These are phyloP conservation scores for Eurytoma californica DNA, from an alignment of 2,888 invertebrate genomes.

Conservation along the genomic window DNA sequence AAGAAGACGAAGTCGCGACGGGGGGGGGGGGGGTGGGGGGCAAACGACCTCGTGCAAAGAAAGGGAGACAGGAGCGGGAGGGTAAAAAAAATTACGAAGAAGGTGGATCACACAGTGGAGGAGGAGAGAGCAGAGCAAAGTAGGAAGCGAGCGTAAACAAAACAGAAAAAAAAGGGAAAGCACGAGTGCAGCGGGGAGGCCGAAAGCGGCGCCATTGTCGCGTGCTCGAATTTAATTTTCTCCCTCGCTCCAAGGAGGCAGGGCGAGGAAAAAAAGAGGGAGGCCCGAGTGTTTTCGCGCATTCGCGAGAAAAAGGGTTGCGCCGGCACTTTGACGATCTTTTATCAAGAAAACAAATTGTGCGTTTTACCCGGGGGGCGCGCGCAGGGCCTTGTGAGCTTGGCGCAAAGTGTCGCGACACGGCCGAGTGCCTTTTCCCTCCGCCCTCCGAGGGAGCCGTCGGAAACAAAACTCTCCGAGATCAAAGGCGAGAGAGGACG, in stretches of 20 bases:
- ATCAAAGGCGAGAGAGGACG: constrained; percentile 35
- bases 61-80: not conserved
- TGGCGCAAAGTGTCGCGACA: not conserved
- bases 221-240: constrained; percentile 42
- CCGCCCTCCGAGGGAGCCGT: not conserved
- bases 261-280: not conserved
- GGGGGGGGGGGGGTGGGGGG: not conserved
- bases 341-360: constrained; percentile 50
- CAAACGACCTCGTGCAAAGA: constrained; percentile 8
- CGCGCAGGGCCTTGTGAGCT: not conserved
- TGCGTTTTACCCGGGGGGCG: constrained; percentile 24
- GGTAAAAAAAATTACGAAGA: constrained; percentile 32
- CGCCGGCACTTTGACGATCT: constrained; percentile 20
- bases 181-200: not conserved
- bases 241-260: not conserved
- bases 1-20: constrained; percentile 16
- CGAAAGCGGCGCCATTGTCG: not conserved
- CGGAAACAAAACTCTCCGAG: constrained; percentile 40
- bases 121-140: constrained; percentile 1
- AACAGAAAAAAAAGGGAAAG: not conserved
- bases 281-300: not conserved
- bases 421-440: constrained; percentile 3
- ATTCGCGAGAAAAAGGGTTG: not conserved
- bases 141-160: not conserved
- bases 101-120: constrained; percentile 25